Conservation (phyloP, 2,113 vertebrate species). For the Mesitornis unicolor region DNA sequence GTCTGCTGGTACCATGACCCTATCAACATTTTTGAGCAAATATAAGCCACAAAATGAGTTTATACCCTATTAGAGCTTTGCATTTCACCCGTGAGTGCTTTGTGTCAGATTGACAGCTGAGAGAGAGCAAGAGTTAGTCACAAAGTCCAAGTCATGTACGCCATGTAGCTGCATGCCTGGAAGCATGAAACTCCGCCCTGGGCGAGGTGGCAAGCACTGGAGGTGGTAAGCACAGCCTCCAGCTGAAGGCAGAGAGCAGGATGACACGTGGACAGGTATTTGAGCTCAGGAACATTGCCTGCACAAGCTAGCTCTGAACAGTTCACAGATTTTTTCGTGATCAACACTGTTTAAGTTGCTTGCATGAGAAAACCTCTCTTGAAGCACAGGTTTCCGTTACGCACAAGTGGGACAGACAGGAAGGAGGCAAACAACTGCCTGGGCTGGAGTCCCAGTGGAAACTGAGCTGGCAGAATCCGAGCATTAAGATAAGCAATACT, state of each 20-base stretch:
- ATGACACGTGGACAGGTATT: not conserved
- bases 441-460: not conserved
- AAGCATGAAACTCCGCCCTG: too few species aligned
- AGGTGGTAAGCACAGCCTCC: too few species aligned
- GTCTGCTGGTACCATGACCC: not conserved
- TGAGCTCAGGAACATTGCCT: not conserved
- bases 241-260: not conserved
- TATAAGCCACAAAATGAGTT: not conserved
- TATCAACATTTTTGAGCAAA: not conserved
- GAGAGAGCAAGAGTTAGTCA: too few species aligned
- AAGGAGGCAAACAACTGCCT: not conserved
- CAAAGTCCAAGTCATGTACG: too few species aligned
- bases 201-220: too few species aligned
- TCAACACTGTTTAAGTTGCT: not conserved
- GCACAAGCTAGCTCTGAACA: not conserved
- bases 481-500: not conserved
- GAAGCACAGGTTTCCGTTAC: not conserved
- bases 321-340: not conserved
- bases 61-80: not conserved
- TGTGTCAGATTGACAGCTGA: not conserved
- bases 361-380: not conserved
- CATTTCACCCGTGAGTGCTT: fast-evolving
- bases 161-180: too few species aligned
- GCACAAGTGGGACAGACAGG: not conserved
- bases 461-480: not conserved